Evolutionary conservation across 2,888 invertebrate species (phyloP).

Genomic region (Drosophila trichaetosa): DNA sequence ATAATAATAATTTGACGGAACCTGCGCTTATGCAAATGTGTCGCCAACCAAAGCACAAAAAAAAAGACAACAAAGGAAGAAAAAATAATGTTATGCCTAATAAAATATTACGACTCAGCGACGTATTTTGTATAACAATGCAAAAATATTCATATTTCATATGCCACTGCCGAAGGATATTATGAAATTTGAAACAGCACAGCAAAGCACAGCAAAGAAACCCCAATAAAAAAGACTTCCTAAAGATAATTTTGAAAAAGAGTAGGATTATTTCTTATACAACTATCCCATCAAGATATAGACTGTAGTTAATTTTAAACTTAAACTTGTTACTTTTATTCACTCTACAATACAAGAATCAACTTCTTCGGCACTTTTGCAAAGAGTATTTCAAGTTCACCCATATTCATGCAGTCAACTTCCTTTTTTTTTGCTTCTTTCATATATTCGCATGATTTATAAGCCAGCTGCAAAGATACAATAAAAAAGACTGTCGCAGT

Average conservation of each 20-base stretch:
- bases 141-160: constrained; percentile 11
- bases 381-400: constrained; percentile 16
- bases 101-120: constrained; percentile 65
- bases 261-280: background rate
- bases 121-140: constrained; percentile 33
- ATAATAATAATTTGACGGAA: constrained; percentile 16
- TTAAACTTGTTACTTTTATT: background rate
- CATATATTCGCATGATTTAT: constrained; percentile 76
- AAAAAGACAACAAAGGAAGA: constrained; percentile 17
- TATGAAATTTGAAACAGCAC: background rate
- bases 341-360: background rate
- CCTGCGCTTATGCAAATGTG: constrained; percentile 74
- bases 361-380: background rate
- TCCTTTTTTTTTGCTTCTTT: constrained; percentile 30
- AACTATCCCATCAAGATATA: background rate
- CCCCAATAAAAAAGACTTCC: background rate
- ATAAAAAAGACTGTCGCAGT: constrained; percentile 78
- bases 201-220: background rate
- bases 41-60: constrained; percentile 21
- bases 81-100: constrained; percentile 58
- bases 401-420: background rate
- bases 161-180: constrained; percentile 4
- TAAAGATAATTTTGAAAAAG: background rate
- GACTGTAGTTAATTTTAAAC: background rate
- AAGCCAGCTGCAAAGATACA: constrained; percentile 55